phyloP scores from a whole-genome alignment of 2,888 invertebrate genomes.

The Poecilobothrus nobilitatus region DNA sequence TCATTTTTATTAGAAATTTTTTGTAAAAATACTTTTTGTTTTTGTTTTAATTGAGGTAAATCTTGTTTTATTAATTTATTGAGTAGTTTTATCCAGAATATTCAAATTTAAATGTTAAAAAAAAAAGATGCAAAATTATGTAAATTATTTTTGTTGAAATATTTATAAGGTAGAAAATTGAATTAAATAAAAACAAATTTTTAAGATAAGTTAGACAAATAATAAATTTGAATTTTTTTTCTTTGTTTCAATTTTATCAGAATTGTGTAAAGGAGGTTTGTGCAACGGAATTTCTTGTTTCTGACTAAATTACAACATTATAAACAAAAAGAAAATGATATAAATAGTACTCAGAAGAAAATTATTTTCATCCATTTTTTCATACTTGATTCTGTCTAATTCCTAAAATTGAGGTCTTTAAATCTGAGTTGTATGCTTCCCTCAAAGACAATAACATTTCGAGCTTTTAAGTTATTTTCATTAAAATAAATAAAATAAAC shows the following conservation, averaged over 20 bases:
- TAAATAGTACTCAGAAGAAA: too few relatives aligned
- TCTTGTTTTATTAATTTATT: neutral
- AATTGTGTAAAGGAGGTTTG: too few relatives aligned
- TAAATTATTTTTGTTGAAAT: conserved; percentile 4
- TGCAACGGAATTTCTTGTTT: too few relatives aligned
- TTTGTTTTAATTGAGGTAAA: neutral
- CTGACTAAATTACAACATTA: too few relatives aligned
- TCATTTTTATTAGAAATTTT: neutral
- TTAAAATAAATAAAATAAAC: too few relatives aligned
- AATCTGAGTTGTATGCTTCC: too few relatives aligned
- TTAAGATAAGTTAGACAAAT: neutral
- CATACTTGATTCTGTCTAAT: too few relatives aligned
- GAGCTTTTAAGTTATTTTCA: too few relatives aligned
- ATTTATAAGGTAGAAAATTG: conserved; percentile 6
- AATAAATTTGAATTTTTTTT: neutral
- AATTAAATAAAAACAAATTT: neutral
- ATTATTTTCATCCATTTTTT: too few relatives aligned
- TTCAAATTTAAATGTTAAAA: neutral
- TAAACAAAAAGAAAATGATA: too few relatives aligned
- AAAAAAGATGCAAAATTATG: neutral
- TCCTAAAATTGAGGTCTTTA: too few relatives aligned
- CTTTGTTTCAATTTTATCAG: neutral
- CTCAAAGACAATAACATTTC: too few relatives aligned
- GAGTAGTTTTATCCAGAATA: neutral
- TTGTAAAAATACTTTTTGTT: neutral